phyloP scores from a whole-genome alignment of 2,113 vertebrate genomes.

The Dendropsophus ebraccatus region DNA sequence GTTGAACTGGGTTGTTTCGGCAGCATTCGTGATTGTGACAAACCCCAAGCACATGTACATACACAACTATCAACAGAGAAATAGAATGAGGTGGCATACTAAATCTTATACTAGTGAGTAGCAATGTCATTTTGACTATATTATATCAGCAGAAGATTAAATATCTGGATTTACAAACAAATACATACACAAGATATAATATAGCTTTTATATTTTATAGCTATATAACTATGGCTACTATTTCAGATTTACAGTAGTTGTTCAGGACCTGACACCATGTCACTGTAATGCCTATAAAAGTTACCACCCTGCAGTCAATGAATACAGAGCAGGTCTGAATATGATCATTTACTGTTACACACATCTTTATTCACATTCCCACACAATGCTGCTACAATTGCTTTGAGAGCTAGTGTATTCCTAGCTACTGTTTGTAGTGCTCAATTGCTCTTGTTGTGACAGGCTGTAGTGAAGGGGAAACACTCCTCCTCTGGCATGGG shows the following conservation, averaged over 20 bases:
- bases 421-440: conserved; percentile 21
- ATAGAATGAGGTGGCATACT: neutral
- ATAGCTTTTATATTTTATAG: neutral
- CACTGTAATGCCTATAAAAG: neutral
- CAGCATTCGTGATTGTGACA: neutral
- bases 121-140: neutral
- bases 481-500: neutral
- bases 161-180: no score
- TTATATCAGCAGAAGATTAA: no score
- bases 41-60: neutral
- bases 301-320: neutral
- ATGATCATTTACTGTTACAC: neutral
- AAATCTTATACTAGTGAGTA: neutral
- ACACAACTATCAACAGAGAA: neutral
- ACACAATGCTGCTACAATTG: neutral
- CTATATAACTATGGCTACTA: neutral
- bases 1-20: neutral
- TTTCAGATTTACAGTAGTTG: neutral
- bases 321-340: neutral
- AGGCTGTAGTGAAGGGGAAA: conserved; percentile 1
- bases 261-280: neutral
- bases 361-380: neutral
- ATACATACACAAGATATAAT: neutral
- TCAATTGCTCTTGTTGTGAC: conserved; percentile 3
- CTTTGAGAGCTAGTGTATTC: neutral